phyloP scores from a whole-genome alignment of 2,113 vertebrate genomes.

The Oplegnathus fasciatus region DNA sequence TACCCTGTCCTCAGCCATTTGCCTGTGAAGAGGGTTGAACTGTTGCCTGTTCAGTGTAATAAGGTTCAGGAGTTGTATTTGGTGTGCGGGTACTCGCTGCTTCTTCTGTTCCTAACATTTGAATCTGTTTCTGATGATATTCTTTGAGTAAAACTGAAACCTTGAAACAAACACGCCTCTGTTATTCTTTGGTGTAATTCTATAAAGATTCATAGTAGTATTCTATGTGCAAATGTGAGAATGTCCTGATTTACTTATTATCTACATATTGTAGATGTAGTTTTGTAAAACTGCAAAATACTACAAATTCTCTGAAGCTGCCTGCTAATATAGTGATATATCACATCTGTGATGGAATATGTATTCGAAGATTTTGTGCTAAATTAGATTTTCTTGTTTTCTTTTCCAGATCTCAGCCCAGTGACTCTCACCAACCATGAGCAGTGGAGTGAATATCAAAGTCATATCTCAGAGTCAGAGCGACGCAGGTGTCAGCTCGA shows the following conservation, averaged over 20 bases:
- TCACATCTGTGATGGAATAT: not conserved
- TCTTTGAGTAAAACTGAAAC: not conserved
- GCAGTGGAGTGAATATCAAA: conserved; percentile 75
- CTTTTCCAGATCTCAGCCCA: conserved; percentile 45
- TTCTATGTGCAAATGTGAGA: too few species aligned
- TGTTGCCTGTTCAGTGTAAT: not conserved
- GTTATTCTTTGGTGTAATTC: not conserved
- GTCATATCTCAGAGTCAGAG: conserved; percentile 64
- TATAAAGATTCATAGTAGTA: too few species aligned
- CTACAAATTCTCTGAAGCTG: not conserved
- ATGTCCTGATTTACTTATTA: too few species aligned
- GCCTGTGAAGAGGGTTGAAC: not conserved
- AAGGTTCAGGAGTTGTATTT: not conserved
- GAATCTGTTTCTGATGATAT: not conserved
- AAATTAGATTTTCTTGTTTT: conserved; percentile 15
- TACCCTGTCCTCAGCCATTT: not conserved
- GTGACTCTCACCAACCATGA: conserved; percentile 70
- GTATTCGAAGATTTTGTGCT: not conserved
- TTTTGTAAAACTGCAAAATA: not conserved
- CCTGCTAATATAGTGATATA: not conserved
- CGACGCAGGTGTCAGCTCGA: conserved; percentile 70
- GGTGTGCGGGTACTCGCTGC: not conserved
- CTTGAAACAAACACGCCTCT: not conserved
- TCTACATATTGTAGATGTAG: too few species aligned
- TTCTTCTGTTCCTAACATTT: not conserved